A percentile compares a stretch with the other conserved stretches of the same genome.
Conservation (phyloP, 2,113 vertebrate species). For the Maccullochella peelii region DNA sequence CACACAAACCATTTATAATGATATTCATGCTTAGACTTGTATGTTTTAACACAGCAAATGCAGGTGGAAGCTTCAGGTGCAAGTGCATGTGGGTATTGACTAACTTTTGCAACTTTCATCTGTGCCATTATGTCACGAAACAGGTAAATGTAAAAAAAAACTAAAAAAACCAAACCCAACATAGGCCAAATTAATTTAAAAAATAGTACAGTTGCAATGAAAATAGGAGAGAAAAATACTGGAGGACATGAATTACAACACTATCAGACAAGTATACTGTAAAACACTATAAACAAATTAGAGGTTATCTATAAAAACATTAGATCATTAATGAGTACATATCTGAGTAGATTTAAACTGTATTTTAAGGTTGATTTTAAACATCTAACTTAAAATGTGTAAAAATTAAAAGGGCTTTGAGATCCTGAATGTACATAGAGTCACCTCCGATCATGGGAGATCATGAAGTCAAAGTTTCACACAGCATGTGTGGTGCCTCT, state of each 20-base stretch:
- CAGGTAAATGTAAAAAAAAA: background rate
- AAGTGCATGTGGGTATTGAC: background rate
- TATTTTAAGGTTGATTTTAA: background rate
- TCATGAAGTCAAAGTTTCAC: background rate
- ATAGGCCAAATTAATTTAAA: background rate
- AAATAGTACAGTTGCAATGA: background rate
- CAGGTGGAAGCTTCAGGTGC: no score
- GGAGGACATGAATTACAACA: no score
- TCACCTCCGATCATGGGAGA: background rate
- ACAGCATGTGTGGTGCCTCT: conserved; percentile 27
- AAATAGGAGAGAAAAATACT: background rate
- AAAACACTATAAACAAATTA: no score
- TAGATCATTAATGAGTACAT: background rate
- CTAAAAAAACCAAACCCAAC: background rate
- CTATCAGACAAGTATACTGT: no score
- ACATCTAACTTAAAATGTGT: no score
- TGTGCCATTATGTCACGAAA: background rate
- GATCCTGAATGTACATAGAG: no score
- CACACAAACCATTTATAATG: background rate
- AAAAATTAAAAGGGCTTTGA: no score
- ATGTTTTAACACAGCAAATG: background rate
- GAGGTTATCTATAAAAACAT: background rate
- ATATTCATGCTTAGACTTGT: background rate
- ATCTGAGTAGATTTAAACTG: background rate
- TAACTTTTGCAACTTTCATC: background rate